These are phyloP conservation scores for Isichthys henryi DNA, from an alignment of 2,113 vertebrate genomes.

Conservation along the genomic window DNA sequence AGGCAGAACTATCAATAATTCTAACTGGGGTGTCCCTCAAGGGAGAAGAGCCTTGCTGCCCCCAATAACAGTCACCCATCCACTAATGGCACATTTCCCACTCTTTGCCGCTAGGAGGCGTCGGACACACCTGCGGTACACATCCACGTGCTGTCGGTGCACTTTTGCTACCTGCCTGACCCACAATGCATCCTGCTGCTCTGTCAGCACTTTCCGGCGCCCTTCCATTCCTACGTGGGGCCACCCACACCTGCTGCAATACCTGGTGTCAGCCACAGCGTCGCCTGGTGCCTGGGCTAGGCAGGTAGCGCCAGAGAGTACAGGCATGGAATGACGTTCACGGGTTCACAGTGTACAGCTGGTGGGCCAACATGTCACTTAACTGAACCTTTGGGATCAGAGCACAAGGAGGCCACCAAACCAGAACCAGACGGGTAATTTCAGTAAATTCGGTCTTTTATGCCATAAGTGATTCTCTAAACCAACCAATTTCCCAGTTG, in stretches of 20 bases:
- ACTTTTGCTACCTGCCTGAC: conserved; percentile 54
- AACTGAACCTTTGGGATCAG: not conserved
- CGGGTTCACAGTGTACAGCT: not conserved
- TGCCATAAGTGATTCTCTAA: not conserved
- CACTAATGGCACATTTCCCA: not conserved
- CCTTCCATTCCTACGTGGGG: conserved; percentile 58
- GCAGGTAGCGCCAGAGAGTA: not conserved
- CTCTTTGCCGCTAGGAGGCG: conserved; percentile 49
- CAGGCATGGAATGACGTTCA: not conserved
- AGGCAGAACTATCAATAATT: not conserved
- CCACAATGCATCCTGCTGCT: conserved; percentile 60
- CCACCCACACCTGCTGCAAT: conserved; percentile 56
- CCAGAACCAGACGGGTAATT: not conserved
- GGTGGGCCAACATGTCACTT: not conserved
- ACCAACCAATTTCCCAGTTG: not conserved
- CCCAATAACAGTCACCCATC: not conserved
- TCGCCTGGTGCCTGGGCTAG: not conserved
- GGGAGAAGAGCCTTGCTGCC: not conserved
- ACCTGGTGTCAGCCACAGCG: conserved; percentile 49
- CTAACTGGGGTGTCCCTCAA: not conserved
- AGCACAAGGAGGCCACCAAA: not conserved
- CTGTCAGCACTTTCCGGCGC: conserved; percentile 63
- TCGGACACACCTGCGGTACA: conserved; percentile 36
- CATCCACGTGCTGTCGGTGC: conserved; percentile 28
- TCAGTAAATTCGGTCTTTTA: not conserved